These are phyloP conservation scores for Dicaeum eximium DNA, from an alignment of 2,113 vertebrate genomes.

Conservation along the genomic window DNA sequence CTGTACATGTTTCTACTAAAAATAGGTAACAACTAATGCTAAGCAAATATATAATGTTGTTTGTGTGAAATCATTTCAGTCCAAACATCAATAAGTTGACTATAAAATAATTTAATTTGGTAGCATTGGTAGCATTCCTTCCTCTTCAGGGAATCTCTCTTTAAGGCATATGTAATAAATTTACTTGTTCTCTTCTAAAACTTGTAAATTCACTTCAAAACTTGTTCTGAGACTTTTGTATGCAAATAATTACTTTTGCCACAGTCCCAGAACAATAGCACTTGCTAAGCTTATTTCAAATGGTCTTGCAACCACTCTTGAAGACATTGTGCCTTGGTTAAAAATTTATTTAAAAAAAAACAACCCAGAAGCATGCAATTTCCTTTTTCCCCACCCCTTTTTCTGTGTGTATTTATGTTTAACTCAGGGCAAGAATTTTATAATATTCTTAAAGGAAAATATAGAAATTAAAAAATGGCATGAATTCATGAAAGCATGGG, in stretches of 20 bases:
- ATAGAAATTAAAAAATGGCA: constrained; percentile 40
- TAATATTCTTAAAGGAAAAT: constrained; percentile 48
- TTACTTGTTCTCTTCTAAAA: constrained; percentile 46
- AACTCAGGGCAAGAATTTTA: constrained; percentile 59
- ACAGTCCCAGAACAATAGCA: constrained; percentile 36
- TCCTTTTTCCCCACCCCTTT: neutral
- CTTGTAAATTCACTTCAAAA: constrained; percentile 54
- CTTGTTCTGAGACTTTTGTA: constrained; percentile 48
- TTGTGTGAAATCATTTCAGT: constrained; percentile 19
- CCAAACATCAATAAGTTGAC: constrained; percentile 11
- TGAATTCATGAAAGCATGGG: constrained; percentile 48
- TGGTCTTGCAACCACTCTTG: constrained; percentile 22
- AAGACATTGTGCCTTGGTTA: constrained; percentile 63
- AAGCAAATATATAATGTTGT: constrained; percentile 7
- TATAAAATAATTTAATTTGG: constrained; percentile 43
- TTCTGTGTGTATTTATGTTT: constrained; percentile 53
- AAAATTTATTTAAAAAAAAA: neutral
- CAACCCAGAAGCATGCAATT: constrained; percentile 15
- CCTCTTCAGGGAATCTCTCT: constrained; percentile 31
- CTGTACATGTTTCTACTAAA: neutral
- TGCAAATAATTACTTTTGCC: constrained; percentile 59
- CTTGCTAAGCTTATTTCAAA: constrained; percentile 47
- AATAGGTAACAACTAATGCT: neutral
- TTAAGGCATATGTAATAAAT: constrained; percentile 41
- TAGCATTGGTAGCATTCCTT: neutral